phyloP scores from a whole-genome alignment of 2,113 vertebrate genomes.

The Galbula dea region DNA sequence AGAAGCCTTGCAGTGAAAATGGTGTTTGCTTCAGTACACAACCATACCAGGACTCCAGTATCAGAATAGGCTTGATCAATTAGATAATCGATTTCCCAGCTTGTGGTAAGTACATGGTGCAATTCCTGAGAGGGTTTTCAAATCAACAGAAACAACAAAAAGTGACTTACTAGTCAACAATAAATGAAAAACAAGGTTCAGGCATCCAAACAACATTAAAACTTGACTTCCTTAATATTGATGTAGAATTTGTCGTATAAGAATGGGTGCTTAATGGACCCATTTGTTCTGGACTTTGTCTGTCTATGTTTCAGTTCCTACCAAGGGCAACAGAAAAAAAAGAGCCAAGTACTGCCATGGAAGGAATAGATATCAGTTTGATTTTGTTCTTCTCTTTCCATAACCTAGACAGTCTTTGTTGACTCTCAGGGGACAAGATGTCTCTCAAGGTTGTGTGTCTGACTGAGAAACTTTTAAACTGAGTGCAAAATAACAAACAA shows the following conservation, averaged over 20 bases:
- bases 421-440: background rate
- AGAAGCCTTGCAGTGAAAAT: background rate
- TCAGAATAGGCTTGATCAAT: background rate
- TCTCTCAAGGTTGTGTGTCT: background rate
- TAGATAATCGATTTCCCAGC: background rate
- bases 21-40: background rate
- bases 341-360: fast-evolving
- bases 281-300: background rate
- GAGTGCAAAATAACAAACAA: background rate
- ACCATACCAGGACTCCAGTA: background rate
- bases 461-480: background rate
- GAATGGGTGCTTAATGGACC: background rate
- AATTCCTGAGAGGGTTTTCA: background rate
- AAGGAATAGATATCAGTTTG: background rate
- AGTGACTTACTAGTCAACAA: background rate
- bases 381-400: background rate
- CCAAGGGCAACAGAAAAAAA: background rate
- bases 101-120: background rate
- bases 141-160: background rate
- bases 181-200: background rate
- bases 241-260: background rate
- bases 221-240: background rate
- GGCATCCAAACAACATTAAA: background rate
- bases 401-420: background rate
- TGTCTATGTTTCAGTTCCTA: background rate